These are phyloP conservation scores for Aplidium turbinatum DNA, from an alignment of 23 tunicate genomes.

Conservation along the genomic window DNA sequence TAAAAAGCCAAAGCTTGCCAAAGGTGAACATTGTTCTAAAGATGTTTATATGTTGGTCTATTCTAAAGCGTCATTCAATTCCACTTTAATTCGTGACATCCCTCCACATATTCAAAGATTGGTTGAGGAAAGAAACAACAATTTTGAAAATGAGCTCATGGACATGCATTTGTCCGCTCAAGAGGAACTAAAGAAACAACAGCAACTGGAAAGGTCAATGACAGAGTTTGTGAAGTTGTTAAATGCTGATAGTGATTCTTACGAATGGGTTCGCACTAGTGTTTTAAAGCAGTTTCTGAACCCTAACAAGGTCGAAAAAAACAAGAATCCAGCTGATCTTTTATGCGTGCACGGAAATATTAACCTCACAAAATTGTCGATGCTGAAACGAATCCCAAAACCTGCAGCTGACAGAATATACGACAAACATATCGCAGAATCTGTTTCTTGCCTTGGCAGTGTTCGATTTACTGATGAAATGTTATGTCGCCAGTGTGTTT, in stretches of 20 bases:
- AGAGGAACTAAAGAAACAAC: constrained; percentile 28
- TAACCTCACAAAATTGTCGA: constrained; percentile 26
- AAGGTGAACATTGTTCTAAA: constrained; percentile 74
- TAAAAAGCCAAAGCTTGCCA: constrained; percentile 46
- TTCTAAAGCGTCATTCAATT: neutral
- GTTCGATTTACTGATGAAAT: neutral
- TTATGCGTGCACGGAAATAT: constrained; percentile 68
- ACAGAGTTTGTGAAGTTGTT: constrained; percentile 18
- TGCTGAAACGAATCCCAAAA: constrained; percentile 63
- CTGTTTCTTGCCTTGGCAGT: too few species aligned
- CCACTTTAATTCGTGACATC: neutral
- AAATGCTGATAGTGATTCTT: neutral
- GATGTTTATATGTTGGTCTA: constrained; percentile 94
- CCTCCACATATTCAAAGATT: constrained; percentile 33
- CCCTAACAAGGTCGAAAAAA: constrained; percentile 1
- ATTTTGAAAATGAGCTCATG: constrained; percentile 20
- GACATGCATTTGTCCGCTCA: neutral
- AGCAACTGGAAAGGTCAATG: constrained; percentile 10
- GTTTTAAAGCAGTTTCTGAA: constrained; percentile 47
- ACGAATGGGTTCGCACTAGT: constrained; percentile 61
- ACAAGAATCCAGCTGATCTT: constrained; percentile 5
- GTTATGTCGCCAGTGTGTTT: constrained; percentile 57
- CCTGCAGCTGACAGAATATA: constrained; percentile 40
- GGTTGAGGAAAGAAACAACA: constrained; percentile 55
- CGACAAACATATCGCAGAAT: neutral